These are phyloP conservation scores for Natrix natrix DNA, from an alignment of 2,797 vertebrate genomes.

Conservation along the genomic window DNA sequence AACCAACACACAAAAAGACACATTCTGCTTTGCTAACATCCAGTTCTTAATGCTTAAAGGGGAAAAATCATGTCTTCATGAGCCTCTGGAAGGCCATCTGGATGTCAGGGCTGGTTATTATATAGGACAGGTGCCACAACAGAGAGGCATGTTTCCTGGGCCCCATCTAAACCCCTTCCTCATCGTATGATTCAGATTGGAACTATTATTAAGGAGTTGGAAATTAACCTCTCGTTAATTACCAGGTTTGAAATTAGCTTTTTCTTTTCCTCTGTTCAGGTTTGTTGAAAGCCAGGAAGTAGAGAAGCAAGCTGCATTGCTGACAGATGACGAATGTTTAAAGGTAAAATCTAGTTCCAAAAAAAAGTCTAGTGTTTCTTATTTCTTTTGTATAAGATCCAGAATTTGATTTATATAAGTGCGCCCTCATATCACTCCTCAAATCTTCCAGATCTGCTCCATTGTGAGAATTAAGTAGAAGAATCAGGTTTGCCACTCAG, in stretches of 20 bases:
- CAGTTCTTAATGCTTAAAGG: not conserved
- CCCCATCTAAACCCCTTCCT: not conserved
- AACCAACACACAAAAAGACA: not conserved
- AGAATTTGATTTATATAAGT: not conserved
- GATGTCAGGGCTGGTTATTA: not conserved
- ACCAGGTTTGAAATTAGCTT: conserved; percentile 8
- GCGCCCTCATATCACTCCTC: not conserved
- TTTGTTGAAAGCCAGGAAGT: conserved; percentile 82
- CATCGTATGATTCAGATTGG: not conserved
- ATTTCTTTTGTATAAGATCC: not conserved
- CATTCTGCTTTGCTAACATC: not conserved
- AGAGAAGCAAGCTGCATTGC: conserved; percentile 78
- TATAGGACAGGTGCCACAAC: not conserved
- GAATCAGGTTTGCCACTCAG: not conserved
- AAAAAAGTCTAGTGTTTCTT: not conserved
- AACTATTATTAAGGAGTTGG: not conserved
- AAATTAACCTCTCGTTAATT: not conserved
- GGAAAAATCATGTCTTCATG: not conserved
- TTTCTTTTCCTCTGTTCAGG: conserved; percentile 65
- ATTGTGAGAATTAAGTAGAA: not conserved
- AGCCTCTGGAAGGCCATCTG: not conserved
- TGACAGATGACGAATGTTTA: conserved; percentile 79
- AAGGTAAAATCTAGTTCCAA: conserved; percentile 77
- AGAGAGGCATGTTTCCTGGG: not conserved
- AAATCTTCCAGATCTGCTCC: not conserved